These are phyloP conservation scores for Pristionchus entomophagus DNA, from an alignment of 2,888 invertebrate species.

Conservation along the genomic window DNA sequence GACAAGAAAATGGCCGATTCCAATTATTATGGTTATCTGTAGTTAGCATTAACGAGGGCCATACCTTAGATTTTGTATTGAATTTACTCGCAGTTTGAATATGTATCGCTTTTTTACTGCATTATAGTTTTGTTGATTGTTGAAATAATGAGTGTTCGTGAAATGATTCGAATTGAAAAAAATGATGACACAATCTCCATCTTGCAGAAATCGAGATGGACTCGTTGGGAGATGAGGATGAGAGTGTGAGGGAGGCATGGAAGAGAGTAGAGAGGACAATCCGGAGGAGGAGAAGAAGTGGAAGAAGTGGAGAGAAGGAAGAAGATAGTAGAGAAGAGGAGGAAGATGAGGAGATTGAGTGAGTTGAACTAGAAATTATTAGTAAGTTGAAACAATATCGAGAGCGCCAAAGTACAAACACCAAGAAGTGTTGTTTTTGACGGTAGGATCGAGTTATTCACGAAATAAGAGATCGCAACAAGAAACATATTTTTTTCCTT, in stretches of 20 bases:
- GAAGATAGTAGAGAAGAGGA: background rate
- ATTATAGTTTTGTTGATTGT: too few species aligned
- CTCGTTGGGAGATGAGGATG: background rate
- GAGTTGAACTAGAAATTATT: background rate
- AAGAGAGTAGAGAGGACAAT: background rate
- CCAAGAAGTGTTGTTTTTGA: too few species aligned
- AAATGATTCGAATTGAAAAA: background rate
- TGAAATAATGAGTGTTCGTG: background rate
- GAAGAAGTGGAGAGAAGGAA: background rate
- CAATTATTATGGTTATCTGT: too few species aligned
- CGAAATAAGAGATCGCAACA: too few species aligned
- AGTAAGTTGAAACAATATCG: background rate
- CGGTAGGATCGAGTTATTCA: too few species aligned
- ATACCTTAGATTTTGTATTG: too few species aligned
- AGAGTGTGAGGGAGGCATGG: conserved; percentile 27
- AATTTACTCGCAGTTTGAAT: too few species aligned
- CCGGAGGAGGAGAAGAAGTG: conserved; percentile 15
- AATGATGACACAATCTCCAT: too few species aligned
- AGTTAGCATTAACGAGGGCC: too few species aligned
- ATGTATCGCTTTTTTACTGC: too few species aligned
- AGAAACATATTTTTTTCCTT: background rate
- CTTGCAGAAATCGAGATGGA: conserved; percentile 30
- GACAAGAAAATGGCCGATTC: too few species aligned
- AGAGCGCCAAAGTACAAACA: too few species aligned
- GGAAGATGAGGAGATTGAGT: background rate